These are phyloP conservation scores for Dioctria rufipes DNA, from an alignment of 2,888 invertebrate species.

Conservation along the genomic window DNA sequence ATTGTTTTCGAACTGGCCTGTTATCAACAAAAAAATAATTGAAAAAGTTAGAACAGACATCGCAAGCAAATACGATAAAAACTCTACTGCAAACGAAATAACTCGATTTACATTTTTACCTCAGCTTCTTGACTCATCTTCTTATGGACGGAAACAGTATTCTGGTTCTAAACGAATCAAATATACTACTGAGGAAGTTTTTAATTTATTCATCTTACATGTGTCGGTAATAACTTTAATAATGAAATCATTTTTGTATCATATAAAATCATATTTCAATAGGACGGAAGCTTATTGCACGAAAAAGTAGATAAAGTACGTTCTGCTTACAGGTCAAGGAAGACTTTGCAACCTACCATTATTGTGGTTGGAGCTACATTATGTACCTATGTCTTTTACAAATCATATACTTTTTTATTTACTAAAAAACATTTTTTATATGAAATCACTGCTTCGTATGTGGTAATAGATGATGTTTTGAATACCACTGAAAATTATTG, in stretches of 20 bases:
- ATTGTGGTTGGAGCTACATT: neutral
- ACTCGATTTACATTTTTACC: neutral
- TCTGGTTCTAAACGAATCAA: neutral
- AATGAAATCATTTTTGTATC: neutral
- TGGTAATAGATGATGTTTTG: no score
- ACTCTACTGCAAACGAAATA: neutral
- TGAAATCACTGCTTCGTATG: no score
- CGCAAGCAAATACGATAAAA: no score
- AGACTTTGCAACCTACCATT: neutral
- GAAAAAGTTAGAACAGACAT: neutral
- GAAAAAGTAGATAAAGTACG: neutral
- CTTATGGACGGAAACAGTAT: neutral
- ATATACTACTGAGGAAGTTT: no score
- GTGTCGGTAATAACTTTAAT: neutral
- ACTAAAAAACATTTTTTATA: no score
- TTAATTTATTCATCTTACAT: no score
- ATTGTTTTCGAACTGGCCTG: neutral
- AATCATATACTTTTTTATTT: no score
- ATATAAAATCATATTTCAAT: neutral
- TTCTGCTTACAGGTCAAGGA: neutral
- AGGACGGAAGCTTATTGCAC: neutral
- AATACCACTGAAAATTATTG: no score
- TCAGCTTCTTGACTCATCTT: neutral
- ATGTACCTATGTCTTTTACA: neutral
- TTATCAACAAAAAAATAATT: neutral